Evolutionary conservation across 2,797 vertebrate genomes (phyloP).

Genomic region (Discoglossus pictus): DNA sequence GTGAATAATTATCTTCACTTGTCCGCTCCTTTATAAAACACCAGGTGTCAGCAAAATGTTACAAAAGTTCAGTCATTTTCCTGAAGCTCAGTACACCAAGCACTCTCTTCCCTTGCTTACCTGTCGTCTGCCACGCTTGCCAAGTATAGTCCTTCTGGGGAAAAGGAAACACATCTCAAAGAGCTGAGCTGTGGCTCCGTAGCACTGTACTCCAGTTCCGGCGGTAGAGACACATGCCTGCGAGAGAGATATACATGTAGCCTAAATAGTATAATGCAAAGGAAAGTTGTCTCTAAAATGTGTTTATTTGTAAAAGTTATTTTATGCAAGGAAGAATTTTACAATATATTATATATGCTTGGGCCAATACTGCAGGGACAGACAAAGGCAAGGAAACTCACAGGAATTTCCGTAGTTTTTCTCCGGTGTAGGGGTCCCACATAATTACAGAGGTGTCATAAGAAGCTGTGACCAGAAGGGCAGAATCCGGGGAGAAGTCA

Average conservation of each 20-base stretch:
- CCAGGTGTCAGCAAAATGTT: conserved; percentile 18
- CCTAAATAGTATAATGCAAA: too few relatives aligned
- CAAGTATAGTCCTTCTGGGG: conserved; percentile 84
- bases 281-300: too few relatives aligned
- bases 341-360: too few relatives aligned
- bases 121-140: conserved; percentile 90
- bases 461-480: conserved; percentile 87
- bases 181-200: conserved; percentile 74
- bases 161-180: conserved; percentile 88
- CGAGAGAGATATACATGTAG: conserved; percentile 3
- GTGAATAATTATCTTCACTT: too few relatives aligned
- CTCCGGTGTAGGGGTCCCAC: conserved; percentile 95
- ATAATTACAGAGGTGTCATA: conserved; percentile 86
- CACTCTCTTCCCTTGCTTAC: conserved; percentile 61
- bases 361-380: too few relatives aligned
- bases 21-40: too few relatives aligned
- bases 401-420: conserved; percentile 85
- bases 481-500: conserved; percentile 91
- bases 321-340: too few relatives aligned
- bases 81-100: too few relatives aligned
- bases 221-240: conserved; percentile 58
- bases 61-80: neutral
- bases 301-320: too few relatives aligned
- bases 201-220: conserved; percentile 60
- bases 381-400: conserved; percentile 64